phyloP scores from a whole-genome alignment of 2,797 vertebrate genomes.

The Sebastes vulpes region DNA sequence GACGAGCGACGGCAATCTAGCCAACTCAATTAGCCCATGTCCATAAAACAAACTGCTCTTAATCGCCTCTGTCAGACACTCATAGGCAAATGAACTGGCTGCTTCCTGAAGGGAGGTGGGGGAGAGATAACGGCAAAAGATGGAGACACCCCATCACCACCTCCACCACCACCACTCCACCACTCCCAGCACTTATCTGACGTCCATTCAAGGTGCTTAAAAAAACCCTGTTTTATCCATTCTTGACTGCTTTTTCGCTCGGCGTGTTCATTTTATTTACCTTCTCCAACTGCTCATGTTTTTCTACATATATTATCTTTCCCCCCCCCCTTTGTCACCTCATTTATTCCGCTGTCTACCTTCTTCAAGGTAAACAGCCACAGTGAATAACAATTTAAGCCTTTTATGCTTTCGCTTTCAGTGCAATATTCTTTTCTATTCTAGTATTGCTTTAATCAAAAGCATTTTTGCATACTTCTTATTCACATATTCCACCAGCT shows the following conservation, averaged over 20 bases:
- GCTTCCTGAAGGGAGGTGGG: constrained; percentile 40
- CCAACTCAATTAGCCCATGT: constrained; percentile 82
- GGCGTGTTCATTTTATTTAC: constrained; percentile 3
- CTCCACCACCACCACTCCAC: not conserved
- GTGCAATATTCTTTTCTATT: not conserved
- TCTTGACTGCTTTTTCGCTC: not conserved
- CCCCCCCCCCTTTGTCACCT: not conserved
- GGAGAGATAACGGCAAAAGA: constrained; percentile 40
- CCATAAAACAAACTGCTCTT: constrained; percentile 84
- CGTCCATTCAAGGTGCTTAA: constrained; percentile 29
- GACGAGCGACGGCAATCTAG: constrained; percentile 69
- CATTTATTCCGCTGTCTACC: not conserved
- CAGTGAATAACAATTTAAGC: not conserved
- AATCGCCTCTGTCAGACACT: constrained; percentile 76
- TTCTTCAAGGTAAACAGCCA: constrained; percentile 7
- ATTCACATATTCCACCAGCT: not conserved
- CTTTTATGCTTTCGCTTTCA: not conserved
- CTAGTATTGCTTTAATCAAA: not conserved
- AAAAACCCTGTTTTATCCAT: constrained; percentile 1
- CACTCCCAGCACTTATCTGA: constrained; percentile 48
- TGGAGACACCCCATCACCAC: constrained; percentile 29
- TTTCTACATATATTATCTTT: not conserved
- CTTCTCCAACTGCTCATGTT: constrained; percentile 5
- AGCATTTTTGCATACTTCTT: not conserved
- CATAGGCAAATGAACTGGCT: constrained; percentile 55